Evolutionary conservation across 2,113 vertebrate species (phyloP).

Genomic region (Chrysochloris asiatica): DNA sequence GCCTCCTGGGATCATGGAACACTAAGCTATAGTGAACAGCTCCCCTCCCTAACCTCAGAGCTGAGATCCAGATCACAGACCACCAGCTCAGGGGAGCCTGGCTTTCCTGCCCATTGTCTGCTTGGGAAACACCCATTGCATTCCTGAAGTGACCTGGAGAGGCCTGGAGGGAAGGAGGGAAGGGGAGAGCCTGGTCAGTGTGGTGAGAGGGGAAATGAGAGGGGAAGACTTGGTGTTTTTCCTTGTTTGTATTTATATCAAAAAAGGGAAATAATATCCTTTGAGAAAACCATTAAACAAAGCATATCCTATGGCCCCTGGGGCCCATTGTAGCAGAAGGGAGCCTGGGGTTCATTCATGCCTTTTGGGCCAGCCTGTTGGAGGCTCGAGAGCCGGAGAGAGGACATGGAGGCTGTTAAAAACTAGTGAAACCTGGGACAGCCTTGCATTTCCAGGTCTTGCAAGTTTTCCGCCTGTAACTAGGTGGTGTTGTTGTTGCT

Average conservation of each 20-base stretch:
- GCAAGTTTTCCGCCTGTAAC: neutral
- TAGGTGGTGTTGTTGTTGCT: no score
- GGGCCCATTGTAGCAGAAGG: conserved; percentile 59
- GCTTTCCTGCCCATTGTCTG: conserved; percentile 76
- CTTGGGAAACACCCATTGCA: conserved; percentile 49
- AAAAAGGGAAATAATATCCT: conserved; percentile 79
- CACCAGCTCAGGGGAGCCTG: conserved; percentile 31
- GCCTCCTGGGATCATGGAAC: neutral
- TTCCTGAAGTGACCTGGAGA: conserved; percentile 61
- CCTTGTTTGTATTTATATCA: conserved; percentile 76
- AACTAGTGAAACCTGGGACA: neutral
- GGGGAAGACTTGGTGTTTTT: conserved; percentile 71
- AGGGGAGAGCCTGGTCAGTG: conserved; percentile 44
- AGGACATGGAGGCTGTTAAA: neutral
- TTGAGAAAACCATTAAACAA: conserved; percentile 72
- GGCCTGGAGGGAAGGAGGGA: neutral
- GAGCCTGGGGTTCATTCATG: conserved; percentile 64
- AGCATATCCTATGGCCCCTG: conserved; percentile 66
- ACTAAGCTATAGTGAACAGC: neutral
- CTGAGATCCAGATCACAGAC: neutral
- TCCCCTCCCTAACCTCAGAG: neutral
- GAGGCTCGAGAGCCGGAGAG: neutral
- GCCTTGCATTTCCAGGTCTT: neutral
- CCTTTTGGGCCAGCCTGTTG: conserved; percentile 31
- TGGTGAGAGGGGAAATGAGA: conserved; percentile 73